Conservation (phyloP, 2,113 vertebrate species). For the Zosterops borbonicus region DNA sequence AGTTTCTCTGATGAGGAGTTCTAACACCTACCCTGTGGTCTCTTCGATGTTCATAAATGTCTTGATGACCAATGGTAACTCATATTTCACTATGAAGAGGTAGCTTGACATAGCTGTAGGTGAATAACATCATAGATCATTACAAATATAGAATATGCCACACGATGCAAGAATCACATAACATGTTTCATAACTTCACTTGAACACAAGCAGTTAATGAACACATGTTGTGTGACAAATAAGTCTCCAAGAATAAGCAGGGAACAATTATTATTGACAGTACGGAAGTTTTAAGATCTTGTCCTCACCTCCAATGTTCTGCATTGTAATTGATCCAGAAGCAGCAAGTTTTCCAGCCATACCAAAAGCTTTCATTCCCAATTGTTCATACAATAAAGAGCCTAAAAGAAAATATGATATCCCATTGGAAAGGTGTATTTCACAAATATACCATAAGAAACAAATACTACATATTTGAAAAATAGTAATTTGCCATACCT, state of each 20-base stretch:
- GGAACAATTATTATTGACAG: conserved; percentile 19
- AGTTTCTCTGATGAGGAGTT: conserved; percentile 70
- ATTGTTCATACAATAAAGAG: conserved; percentile 90
- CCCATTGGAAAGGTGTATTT: not conserved
- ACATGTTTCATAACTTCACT: conserved; percentile 63
- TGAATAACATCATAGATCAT: conserved; percentile 76
- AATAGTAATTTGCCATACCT: conserved; percentile 74
- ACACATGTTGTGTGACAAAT: conserved; percentile 62
- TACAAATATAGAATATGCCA: conserved; percentile 74
- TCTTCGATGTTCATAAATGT: conserved; percentile 81
- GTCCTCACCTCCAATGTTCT: conserved; percentile 93
- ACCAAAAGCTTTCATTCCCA: conserved; percentile 95
- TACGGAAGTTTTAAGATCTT: not conserved
- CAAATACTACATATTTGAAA: not conserved
- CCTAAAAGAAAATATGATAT: conserved; percentile 68
- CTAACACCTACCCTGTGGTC: conserved; percentile 82
- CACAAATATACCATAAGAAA: not conserved
- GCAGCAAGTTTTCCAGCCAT: conserved; percentile 92
- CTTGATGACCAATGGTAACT: conserved; percentile 94
- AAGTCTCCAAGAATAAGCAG: conserved; percentile 43
- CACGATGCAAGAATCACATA: conserved; percentile 67
- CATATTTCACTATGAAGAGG: conserved; percentile 99
- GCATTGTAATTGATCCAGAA: conserved; percentile 93
- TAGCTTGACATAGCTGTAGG: conserved; percentile 98
- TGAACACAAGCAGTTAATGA: conserved; percentile 62